These are phyloP conservation scores for Agriopis aurantiaria DNA, from an alignment of 2,888 invertebrate species.

Conservation along the genomic window DNA sequence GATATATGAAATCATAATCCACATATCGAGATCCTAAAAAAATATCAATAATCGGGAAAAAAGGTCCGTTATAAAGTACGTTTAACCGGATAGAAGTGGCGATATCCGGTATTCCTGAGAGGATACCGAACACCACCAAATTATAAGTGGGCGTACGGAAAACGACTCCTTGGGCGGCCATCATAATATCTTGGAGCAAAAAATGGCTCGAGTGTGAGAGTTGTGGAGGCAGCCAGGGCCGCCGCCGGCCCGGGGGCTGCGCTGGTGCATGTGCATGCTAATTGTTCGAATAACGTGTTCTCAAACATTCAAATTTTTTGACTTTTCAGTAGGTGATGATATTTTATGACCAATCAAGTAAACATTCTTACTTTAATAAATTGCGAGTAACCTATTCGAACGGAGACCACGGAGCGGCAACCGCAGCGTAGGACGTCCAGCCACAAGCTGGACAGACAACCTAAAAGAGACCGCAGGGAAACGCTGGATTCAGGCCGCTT, in stretches of 20 bases:
- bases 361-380: no score
- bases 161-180: conserved; percentile 79
- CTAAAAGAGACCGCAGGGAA: no score
- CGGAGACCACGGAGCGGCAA: no score
- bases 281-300: not conserved
- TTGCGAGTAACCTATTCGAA: no score
- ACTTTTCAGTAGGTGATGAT: no score
- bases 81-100: conserved; percentile 59
- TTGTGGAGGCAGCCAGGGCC: conserved; percentile 36
- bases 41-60: conserved; percentile 58
- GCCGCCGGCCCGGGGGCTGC: not conserved
- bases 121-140: conserved; percentile 71
- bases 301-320: no score
- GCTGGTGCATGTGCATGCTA: no score
- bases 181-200: conserved; percentile 79
- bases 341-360: no score
- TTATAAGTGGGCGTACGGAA: conserved; percentile 74
- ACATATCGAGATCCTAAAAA: conserved; percentile 54
- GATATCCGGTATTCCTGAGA: conserved; percentile 59
- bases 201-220: conserved; percentile 68
- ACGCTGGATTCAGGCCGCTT: no score
- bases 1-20: conserved; percentile 41
- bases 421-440: no score
- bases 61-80: conserved; percentile 62
- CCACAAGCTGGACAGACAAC: no score